phyloP scores from a whole-genome alignment of 2,888 invertebrate genomes.

The Liopterus haemorrhoidalis region DNA sequence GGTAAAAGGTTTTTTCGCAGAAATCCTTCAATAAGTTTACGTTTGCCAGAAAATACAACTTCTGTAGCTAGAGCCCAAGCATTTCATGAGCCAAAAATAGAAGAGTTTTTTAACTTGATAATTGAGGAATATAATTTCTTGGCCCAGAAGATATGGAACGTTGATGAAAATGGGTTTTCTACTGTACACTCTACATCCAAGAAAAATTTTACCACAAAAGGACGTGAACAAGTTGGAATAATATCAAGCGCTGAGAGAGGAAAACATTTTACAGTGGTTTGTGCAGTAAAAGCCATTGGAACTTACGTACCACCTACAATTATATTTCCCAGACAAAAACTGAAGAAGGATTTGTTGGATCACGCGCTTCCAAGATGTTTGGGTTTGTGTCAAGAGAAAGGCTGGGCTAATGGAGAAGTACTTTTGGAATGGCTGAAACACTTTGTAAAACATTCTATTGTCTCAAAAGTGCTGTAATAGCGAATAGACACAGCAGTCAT shows the following conservation, averaged over 20 bases:
- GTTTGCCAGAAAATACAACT: slow-evolving; percentile 12
- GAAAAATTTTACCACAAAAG: too few species aligned
- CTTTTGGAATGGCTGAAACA: too few species aligned
- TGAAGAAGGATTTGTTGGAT: slow-evolving; percentile 7
- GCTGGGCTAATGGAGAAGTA: slow-evolving; percentile 8
- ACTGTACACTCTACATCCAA: slow-evolving; percentile 13
- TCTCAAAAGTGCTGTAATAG: slow-evolving; percentile 11
- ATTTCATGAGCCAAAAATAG: slow-evolving; percentile 6
- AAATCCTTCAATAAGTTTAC: slow-evolving; percentile 9
- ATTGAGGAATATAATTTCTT: slow-evolving; percentile 10
- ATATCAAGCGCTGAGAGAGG: too few species aligned
- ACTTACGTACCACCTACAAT: too few species aligned
- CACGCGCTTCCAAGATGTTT: slow-evolving; percentile 9
- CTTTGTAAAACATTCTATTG: not conserved
- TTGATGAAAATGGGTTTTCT: slow-evolving; percentile 9
- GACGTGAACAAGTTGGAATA: slow-evolving; percentile 9
- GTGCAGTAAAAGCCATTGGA: too few species aligned
- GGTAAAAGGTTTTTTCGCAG: too few species aligned
- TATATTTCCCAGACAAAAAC: too few species aligned
- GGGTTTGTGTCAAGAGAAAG: slow-evolving; percentile 11
- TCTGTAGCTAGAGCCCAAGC: slow-evolving; percentile 8
- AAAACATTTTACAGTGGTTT: too few species aligned
- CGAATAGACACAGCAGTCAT: too few species aligned
- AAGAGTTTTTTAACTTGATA: slow-evolving; percentile 2
- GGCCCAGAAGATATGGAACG: too few species aligned